Evolutionary conservation across 2,113 vertebrate species (phyloP), one percentile per base, ranked within the genome.

Genomic region (Cyprinodon brontotheroides): DNA sequence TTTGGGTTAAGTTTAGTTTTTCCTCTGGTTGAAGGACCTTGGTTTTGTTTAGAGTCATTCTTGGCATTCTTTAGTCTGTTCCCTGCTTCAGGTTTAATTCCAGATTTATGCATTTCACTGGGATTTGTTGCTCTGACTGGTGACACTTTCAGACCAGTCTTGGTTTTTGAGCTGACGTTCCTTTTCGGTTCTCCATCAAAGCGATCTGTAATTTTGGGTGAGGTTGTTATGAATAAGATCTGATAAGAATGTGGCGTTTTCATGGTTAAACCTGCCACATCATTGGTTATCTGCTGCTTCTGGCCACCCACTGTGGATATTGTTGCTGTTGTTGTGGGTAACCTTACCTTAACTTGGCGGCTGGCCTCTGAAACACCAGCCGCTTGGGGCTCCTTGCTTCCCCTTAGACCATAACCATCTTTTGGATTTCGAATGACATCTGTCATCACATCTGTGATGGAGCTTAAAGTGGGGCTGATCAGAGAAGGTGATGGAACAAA

Each of bases 1-100:
- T 79, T 90, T 73, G 71, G 85, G 65, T 75, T 63, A 11, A 12
- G 15, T 70, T 87, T 87, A 39, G 39, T 37, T 65, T 68, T 86
- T 75, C 57, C 69, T 65, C 81, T 78, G 53, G 80, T 22, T 38
- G 39, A 41, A 75, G 68, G 57, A 40, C 20, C 11, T 70, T 1
- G 61, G 43, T 48, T 83, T 38, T 63, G 78, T 83, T 86, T 88
- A 68, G 1, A 67, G 14, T 64, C 79, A 84, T 76, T 81, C 60
- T 68, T 77, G 0, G 75, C 13, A 47, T 75, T 78, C 80, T 85
- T 88, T 9, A 36, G 43, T 53, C 45, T 86, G 60, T 29, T 61
- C 5, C 65, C 68, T n/a, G 60, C 77, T 65, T 81, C 73, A 62
- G 79, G 73, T 50, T 71, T 86, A 61, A 61, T 78, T 81, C 60